phyloP scores from a whole-genome alignment of 2,797 vertebrate species.

The Pseudomugil gertrudae region DNA sequence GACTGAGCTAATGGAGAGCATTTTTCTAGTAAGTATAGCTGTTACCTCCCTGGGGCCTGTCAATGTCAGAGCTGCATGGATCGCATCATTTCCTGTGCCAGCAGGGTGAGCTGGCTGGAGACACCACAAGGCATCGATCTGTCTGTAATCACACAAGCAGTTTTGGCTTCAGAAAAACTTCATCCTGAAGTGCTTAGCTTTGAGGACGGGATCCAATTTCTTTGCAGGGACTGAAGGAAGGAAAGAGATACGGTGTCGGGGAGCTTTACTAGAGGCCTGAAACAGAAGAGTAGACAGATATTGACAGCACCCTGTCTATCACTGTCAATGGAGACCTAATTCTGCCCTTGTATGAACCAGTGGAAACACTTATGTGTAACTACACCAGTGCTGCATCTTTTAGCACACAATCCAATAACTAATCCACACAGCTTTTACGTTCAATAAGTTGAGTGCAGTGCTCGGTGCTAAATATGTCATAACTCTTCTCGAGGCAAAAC shows the following conservation, averaged over 20 bases:
- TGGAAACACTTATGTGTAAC: conserved; percentile 36
- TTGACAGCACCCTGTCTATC: conserved; percentile 50
- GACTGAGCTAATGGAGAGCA: conserved; percentile 73
- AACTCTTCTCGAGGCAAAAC: conserved; percentile 15
- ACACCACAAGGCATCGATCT: conserved; percentile 80
- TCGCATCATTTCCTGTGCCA: conserved; percentile 81
- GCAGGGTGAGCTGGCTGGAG: conserved; percentile 69
- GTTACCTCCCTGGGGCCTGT: conserved; percentile 76
- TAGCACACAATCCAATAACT: conserved; percentile 28
- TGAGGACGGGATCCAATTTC: conserved; percentile 78
- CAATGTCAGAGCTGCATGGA: conserved; percentile 81
- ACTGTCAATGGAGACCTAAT: conserved; percentile 42
- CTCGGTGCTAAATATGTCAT: conserved; percentile 19
- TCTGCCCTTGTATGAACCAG: conserved; percentile 35
- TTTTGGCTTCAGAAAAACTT: conserved; percentile 79
- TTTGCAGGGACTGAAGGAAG: conserved; percentile 59
- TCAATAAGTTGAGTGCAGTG: conserved; percentile 10
- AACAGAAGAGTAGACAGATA: conserved; percentile 62
- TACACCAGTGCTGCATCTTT: conserved; percentile 38
- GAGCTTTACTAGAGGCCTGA: conserved; percentile 64
- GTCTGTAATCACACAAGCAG: conserved; percentile 82
- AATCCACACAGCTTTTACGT: conserved; percentile 17
- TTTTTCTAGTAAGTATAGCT: conserved; percentile 80
- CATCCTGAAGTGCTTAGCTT: conserved; percentile 80
- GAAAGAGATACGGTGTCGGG: conserved; percentile 58